These are phyloP conservation scores for Stenichneumon culpator DNA, from an alignment of 2,888 invertebrate genomes.

Conservation along the genomic window DNA sequence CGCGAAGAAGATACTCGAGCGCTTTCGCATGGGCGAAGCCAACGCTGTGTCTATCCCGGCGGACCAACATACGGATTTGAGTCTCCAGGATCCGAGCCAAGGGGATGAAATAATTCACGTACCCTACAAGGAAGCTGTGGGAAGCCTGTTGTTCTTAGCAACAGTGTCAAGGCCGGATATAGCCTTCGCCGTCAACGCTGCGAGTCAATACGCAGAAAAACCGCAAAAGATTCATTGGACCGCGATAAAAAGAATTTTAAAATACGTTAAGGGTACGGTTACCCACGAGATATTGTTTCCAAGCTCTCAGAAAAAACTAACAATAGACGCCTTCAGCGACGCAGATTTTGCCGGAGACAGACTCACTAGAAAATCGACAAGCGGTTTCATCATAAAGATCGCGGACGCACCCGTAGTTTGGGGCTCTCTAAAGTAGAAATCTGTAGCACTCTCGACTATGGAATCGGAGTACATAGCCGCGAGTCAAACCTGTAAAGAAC, in stretches of 20 bases:
- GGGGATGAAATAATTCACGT: neutral
- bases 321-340: neutral
- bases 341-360: neutral
- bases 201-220: conserved; percentile 45
- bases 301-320: neutral
- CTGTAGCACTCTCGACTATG: conserved; percentile 52
- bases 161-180: conserved; percentile 63
- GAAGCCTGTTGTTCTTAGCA: conserved; percentile 62
- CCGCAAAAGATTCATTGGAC: conserved; percentile 60
- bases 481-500: conserved; percentile 36
- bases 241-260: conserved; percentile 61
- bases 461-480: conserved; percentile 64
- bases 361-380: neutral
- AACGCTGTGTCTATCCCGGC: conserved; percentile 59
- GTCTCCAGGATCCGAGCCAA: neutral
- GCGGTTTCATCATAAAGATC: neutral
- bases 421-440: neutral
- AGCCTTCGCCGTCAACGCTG: conserved; percentile 51
- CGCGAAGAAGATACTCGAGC: conserved; percentile 54
- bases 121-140: conserved; percentile 65
- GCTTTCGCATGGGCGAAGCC: conserved; percentile 62
- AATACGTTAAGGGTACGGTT: conserved; percentile 57
- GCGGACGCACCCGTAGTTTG: neutral
- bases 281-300: conserved; percentile 50
- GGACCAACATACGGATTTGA: conserved; percentile 61